These are phyloP conservation scores for Bellardia bayeri DNA, from an alignment of 2,888 invertebrate genomes.

Conservation along the genomic window DNA sequence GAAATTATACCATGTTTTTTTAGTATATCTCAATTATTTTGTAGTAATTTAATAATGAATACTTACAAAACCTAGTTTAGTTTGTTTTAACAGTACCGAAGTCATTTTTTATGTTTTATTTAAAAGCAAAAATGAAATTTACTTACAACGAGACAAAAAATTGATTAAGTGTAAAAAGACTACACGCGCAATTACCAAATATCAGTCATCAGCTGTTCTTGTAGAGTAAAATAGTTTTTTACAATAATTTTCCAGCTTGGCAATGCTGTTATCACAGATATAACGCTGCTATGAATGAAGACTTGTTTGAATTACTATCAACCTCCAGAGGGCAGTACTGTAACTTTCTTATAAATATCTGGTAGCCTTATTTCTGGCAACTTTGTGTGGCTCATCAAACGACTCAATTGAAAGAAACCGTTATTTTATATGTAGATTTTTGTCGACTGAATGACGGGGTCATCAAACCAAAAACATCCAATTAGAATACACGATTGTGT, in stretches of 20 bases:
- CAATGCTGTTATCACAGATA: no score
- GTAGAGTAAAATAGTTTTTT: neutral
- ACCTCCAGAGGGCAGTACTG: conserved; percentile 17
- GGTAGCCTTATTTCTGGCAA: no score
- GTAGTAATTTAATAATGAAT: neutral
- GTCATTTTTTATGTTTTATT: conserved; percentile 41
- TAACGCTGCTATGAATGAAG: neutral
- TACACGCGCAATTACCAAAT: conserved; percentile 49
- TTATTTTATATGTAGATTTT: no score
- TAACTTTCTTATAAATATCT: no score
- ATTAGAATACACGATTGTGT: no score
- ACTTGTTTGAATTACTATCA: neutral
- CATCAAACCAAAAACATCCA: no score
- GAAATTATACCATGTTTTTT: neutral
- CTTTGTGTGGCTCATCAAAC: no score
- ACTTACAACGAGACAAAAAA: neutral
- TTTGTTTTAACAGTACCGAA: conserved; percentile 46
- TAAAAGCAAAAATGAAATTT: neutral
- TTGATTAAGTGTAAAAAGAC: neutral
- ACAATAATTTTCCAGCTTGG: conserved; percentile 2
- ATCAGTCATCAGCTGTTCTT: conserved; percentile 42
- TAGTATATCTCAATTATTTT: neutral
- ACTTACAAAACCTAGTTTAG: conserved; percentile 44
- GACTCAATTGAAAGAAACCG: no score
- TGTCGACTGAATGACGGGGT: no score